phyloP scores from a whole-genome alignment of 2,888 invertebrate species.

The Ernsta delagoae region DNA sequence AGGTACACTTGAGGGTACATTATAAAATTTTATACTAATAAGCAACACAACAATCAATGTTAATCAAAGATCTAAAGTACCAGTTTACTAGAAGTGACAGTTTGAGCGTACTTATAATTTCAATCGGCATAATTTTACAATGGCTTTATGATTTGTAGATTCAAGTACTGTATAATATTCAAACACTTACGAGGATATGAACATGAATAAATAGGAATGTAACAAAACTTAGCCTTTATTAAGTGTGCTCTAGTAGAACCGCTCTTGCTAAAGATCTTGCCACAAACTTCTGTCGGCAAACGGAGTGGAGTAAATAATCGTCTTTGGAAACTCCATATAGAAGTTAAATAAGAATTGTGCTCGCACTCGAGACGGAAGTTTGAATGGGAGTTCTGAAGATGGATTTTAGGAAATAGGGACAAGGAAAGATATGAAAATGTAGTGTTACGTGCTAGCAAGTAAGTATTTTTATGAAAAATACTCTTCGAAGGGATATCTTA shows the following conservation, averaged over 20 bases:
- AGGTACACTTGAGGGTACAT: no score
- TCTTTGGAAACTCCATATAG: conserved; percentile 46
- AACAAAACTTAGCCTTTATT: background rate
- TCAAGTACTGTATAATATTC: background rate
- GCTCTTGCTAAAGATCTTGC: background rate
- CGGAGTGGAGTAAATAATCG: conserved; percentile 37
- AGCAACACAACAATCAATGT: no score
- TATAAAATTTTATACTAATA: no score
- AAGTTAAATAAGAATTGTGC: conserved; percentile 59
- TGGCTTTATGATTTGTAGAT: no score
- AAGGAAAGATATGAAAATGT: background rate
- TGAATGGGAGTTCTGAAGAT: conserved; percentile 53
- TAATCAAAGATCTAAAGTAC: no score
- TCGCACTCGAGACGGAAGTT: conserved; percentile 49
- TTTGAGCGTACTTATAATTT: no score
- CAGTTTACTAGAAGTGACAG: no score
- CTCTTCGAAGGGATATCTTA: no score
- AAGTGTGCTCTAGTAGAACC: background rate
- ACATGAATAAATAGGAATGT: background rate
- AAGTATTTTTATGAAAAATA: no score
- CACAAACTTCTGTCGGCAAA: conserved; percentile 20
- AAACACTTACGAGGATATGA: background rate
- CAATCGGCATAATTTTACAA: no score
- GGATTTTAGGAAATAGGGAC: conserved; percentile 46
- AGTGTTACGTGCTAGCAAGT: no score